Percentiles rank a stretch among this genome's conserved stretches.
phyloP scores from a whole-genome alignment of 2,888 invertebrate species.

The Synergus itoensis region DNA sequence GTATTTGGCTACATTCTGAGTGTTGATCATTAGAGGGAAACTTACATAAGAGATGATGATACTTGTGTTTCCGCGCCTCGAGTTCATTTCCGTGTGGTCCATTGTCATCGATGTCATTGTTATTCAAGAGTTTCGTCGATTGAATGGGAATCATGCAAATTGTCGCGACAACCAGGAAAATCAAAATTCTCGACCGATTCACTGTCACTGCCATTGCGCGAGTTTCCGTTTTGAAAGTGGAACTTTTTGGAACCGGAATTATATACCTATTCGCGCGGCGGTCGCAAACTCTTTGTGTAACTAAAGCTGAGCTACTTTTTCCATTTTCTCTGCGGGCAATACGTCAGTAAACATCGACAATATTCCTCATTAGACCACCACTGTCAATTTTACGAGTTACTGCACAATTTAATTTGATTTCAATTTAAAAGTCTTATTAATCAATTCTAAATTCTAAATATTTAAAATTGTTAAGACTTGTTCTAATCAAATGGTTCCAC shows the following conservation, averaged over 20 bases:
- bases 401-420: too few species aligned
- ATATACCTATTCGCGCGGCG: conserved; percentile 45
- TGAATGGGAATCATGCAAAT: conserved; percentile 28
- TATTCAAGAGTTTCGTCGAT: conserved; percentile 37
- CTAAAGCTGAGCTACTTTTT: conserved; percentile 62
- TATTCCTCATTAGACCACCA: neutral
- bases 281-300: conserved; percentile 61
- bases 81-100: conserved; percentile 32
- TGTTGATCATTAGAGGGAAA: conserved; percentile 27
- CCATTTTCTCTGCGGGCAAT: conserved; percentile 54
- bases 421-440: too few species aligned
- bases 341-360: conserved; percentile 10
- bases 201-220: conserved; percentile 42
- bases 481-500: too few species aligned
- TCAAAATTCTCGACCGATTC: conserved; percentile 32
- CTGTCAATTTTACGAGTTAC: neutral
- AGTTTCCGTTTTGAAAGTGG: conserved; percentile 26
- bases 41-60: conserved; percentile 56
- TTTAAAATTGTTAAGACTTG: too few species aligned
- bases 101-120: conserved; percentile 37
- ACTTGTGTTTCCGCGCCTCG: conserved; percentile 54
- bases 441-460: too few species aligned
- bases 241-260: conserved; percentile 41
- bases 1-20: conserved; percentile 16
- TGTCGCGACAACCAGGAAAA: conserved; percentile 38